A percentile compares a stretch with the other conserved stretches of the same genome.
phyloP scores from a whole-genome alignment of 2,797 vertebrate species.

The Adrianichthys oophorus region DNA sequence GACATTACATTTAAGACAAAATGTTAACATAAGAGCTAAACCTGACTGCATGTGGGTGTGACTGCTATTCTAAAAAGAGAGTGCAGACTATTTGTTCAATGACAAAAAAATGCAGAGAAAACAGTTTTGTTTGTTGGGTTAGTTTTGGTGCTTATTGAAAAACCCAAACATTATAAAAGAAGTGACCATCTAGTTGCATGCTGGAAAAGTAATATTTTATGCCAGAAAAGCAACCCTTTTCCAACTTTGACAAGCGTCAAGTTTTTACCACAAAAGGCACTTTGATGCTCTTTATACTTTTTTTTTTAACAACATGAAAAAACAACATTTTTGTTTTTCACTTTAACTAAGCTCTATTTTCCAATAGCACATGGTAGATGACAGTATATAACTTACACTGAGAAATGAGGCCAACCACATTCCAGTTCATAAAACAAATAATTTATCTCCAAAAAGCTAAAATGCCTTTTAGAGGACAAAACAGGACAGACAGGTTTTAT shows the following conservation, averaged over 20 bases:
- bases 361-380: conserved; percentile 16
- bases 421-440: conserved; percentile 21
- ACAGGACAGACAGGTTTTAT: conserved; percentile 57
- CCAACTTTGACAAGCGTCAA: background rate
- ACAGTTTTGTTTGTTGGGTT: conserved; percentile 26
- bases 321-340: too few species aligned
- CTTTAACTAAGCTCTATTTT: background rate
- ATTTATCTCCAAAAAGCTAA: conserved; percentile 39
- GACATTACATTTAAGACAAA: conserved; percentile 17
- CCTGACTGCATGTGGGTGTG: conserved; percentile 29
- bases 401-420: conserved; percentile 45
- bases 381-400: conserved; percentile 37
- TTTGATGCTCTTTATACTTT: background rate
- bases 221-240: conserved; percentile 6
- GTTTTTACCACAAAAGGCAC: background rate
- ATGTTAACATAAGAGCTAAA: conserved; percentile 7
- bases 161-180: conserved; percentile 18
- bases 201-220: conserved; percentile 19
- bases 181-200: conserved; percentile 37
- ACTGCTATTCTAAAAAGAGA: conserved; percentile 39
- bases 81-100: conserved; percentile 13
- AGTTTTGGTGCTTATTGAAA: conserved; percentile 13
- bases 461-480: conserved; percentile 51
- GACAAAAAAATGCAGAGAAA: conserved; percentile 28
- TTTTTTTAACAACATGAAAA: background rate